Evolutionary conservation across 2,797 vertebrate genomes (phyloP).

Genomic region (Lithobates sylvaticus): DNA sequence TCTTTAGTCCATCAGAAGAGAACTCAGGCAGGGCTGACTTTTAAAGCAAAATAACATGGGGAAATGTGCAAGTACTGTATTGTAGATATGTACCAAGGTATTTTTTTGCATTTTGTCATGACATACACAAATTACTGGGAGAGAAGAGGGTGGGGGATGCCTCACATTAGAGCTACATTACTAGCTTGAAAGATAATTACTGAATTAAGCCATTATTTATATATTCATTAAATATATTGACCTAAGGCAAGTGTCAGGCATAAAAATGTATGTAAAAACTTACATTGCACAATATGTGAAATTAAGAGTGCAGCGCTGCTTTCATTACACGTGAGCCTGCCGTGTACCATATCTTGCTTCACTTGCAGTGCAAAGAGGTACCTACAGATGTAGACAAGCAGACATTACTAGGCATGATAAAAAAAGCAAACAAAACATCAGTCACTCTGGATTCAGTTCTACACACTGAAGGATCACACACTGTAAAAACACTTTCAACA

Average conservation of each 20-base stretch:
- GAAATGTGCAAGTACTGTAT: too few species aligned
- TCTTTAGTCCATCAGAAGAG: too few species aligned
- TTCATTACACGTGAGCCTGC: constrained; percentile 90
- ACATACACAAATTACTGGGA: too few species aligned
- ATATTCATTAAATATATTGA: background rate
- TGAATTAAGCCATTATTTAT: too few species aligned
- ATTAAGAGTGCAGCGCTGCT: constrained; percentile 92
- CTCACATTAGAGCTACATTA: too few species aligned
- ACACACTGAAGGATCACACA: background rate
- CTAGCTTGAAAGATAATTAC: too few species aligned
- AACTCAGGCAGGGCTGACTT: too few species aligned
- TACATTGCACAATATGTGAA: constrained; percentile 96
- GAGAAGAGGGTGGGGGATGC: too few species aligned
- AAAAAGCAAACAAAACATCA: background rate
- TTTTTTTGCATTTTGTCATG: too few species aligned
- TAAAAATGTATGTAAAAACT: constrained; percentile 69
- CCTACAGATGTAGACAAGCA: constrained; percentile 75
- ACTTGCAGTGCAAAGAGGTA: constrained; percentile 98
- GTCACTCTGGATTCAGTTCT: background rate
- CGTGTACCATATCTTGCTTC: constrained; percentile 91
- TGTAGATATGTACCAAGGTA: too few species aligned
- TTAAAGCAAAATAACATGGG: too few species aligned
- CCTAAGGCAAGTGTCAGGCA: background rate
- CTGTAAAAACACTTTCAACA: background rate
- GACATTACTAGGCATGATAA: background rate